Evolutionary conservation across 2,888 invertebrate species (phyloP).

Genomic region (Tipula helvola): DNA sequence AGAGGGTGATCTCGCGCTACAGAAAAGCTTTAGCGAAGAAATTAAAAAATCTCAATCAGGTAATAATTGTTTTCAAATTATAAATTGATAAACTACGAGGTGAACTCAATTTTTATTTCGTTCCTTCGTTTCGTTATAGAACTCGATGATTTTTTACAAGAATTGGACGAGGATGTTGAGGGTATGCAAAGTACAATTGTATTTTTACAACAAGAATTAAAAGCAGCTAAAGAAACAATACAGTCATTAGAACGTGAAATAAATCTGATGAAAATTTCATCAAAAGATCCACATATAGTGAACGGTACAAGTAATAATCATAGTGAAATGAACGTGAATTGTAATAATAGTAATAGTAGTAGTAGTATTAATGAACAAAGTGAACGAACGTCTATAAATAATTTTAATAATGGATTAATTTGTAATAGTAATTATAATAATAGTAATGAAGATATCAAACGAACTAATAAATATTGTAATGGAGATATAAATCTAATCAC

Average conservation of each 20-base stretch:
- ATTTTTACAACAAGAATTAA: conserved; percentile 84
- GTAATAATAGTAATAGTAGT: not conserved
- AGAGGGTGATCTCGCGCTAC: conserved; percentile 88
- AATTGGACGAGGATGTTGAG: conserved; percentile 94
- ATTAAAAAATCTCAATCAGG: conserved; percentile 93
- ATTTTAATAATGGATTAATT: conserved; percentile 4
- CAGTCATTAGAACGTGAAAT: conserved; percentile 49
- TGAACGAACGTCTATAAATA: conserved; percentile 6
- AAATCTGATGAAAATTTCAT: conserved; percentile 23
- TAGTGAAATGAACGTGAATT: conserved; percentile 17
- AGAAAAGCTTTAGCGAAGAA: conserved; percentile 91
- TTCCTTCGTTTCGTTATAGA: conserved; percentile 40
- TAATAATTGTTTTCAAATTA: conserved; percentile 28
- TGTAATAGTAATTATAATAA: conserved; percentile 9
- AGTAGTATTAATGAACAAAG: conserved; percentile 1
- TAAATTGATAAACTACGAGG: not conserved
- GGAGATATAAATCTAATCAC: conserved; percentile 8
- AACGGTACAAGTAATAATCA: conserved; percentile 16
- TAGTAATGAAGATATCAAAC: conserved; percentile 4
- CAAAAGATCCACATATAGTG: conserved; percentile 10
- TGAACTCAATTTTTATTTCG: not conserved
- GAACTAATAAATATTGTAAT: conserved; percentile 8
- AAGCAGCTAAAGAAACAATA: conserved; percentile 63
- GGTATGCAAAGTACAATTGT: conserved; percentile 97
- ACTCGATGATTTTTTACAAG: conserved; percentile 88